Percentiles rank a stretch among this genome's conserved stretches.
Evolutionary conservation across 2,888 invertebrate species (phyloP).

Genomic region (Coenonympha arcania): DNA sequence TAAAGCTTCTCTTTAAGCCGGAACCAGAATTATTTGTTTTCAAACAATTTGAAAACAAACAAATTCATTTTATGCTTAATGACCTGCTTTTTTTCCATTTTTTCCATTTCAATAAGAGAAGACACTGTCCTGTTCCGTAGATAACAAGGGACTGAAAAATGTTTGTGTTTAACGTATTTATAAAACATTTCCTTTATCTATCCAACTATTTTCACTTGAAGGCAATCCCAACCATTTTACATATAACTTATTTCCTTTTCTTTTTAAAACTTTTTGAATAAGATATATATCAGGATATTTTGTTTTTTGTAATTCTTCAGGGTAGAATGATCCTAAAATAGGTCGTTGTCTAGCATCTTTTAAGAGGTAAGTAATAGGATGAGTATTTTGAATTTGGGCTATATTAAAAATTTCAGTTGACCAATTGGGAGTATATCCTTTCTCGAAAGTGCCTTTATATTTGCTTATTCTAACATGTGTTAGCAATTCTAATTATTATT

Average conservation of each 20-base stretch:
- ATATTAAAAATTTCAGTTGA: no score
- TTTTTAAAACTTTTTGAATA: constrained; percentile 19
- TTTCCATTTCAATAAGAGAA: not conserved
- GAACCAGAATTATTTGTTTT: not conserved
- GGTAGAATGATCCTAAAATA: no score
- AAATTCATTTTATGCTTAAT: not conserved
- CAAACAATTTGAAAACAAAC: not conserved
- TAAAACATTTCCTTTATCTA: not conserved
- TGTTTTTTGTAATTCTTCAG: no score
- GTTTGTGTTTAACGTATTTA: not conserved
- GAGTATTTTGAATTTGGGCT: no score
- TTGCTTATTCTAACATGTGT: no score
- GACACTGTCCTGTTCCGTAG: not conserved
- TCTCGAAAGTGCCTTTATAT: no score
- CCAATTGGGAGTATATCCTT: no score
- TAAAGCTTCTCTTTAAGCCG: not conserved
- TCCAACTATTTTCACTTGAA: not conserved
- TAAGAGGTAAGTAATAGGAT: no score
- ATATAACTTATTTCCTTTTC: constrained; percentile 10
- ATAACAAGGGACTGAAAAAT: not conserved
- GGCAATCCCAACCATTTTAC: constrained; percentile 15
- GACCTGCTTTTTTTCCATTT: not conserved
- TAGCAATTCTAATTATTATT: no score
- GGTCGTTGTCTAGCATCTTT: no score
- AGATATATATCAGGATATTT: not conserved